A percentile compares a stretch with the other conserved stretches of the same genome.
Conservation (phyloP, 2,113 vertebrate species). For the Trachemys scripta region DNA sequence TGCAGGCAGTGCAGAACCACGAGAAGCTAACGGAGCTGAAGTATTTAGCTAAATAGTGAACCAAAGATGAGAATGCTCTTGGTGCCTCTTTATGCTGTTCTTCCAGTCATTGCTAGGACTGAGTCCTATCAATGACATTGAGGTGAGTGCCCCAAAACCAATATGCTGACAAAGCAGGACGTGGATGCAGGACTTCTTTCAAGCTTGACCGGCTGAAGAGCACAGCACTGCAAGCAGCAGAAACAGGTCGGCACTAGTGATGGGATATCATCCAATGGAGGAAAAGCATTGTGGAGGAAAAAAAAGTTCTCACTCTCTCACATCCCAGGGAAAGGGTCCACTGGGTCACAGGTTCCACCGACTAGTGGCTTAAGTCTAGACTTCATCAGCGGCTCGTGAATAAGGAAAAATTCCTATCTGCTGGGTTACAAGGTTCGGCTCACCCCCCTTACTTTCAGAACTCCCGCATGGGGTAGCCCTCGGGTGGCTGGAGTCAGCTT, state of each 20-base stretch:
- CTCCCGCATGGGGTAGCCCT: too few species aligned
- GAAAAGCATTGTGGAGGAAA: neutral
- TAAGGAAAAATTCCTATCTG: too few species aligned
- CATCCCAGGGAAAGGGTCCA: too few species aligned
- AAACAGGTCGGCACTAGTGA: conserved; percentile 45
- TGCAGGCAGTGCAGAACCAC: rapidly evolving
- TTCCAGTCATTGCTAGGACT: neutral
- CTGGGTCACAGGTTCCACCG: too few species aligned
- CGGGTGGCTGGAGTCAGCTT: too few species aligned
- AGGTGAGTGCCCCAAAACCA: neutral
- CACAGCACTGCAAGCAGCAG: conserved; percentile 59
- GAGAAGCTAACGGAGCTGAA: rapidly evolving
- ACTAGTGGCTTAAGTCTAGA: too few species aligned
- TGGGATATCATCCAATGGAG: conserved; percentile 45
- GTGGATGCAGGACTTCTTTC: neutral
- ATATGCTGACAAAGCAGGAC: conserved; percentile 27
- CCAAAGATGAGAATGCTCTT: neutral
- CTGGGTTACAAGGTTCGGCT: too few species aligned
- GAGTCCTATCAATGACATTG: neutral
- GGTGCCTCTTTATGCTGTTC: neutral
- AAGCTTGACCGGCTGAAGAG: conserved; percentile 58
- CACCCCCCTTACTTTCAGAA: too few species aligned
- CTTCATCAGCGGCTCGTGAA: too few species aligned
- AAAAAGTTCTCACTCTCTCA: too few species aligned
- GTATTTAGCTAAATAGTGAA: neutral